A percentile compares a stretch with the other conserved stretches of the same genome.
These are phyloP conservation scores for Nothura maculosa DNA, from an alignment of 2,797 vertebrate species.

Conservation along the genomic window DNA sequence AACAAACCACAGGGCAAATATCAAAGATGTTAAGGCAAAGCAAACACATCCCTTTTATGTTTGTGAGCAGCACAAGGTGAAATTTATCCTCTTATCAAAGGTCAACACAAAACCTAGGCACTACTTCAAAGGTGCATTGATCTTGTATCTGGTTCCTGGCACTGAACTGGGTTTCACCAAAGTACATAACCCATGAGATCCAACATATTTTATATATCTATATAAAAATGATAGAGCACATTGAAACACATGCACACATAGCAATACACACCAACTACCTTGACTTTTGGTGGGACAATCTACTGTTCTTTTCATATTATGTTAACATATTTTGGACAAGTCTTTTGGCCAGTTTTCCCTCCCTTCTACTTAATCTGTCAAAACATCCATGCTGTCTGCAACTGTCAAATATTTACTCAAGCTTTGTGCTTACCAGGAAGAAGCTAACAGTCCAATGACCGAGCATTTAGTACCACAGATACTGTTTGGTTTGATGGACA, in stretches of 20 bases:
- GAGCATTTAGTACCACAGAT: background rate
- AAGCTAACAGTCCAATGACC: background rate
- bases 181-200: background rate
- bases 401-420: slow-evolving; percentile 22
- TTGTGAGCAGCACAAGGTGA: slow-evolving; percentile 57
- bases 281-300: background rate
- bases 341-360: background rate
- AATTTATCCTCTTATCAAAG: slow-evolving; percentile 72
- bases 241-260: background rate
- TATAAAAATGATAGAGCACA: background rate
- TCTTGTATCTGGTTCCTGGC: slow-evolving; percentile 17
- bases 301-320: background rate
- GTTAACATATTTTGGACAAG: background rate
- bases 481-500: background rate
- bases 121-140: slow-evolving; percentile 71
- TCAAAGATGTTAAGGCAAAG: slow-evolving; percentile 59
- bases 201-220: background rate
- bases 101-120: slow-evolving; percentile 62
- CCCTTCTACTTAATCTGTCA: background rate
- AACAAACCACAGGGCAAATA: slow-evolving; percentile 63
- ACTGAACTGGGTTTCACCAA: slow-evolving; percentile 5
- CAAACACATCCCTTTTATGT: slow-evolving; percentile 72
- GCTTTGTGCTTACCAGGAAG: background rate
- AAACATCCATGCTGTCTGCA: background rate
- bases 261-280: background rate